Percentiles rank a stretch among this genome's conserved stretches.
phyloP scores from a whole-genome alignment of 2,113 vertebrate genomes.

The Pseudopodoces humilis region DNA sequence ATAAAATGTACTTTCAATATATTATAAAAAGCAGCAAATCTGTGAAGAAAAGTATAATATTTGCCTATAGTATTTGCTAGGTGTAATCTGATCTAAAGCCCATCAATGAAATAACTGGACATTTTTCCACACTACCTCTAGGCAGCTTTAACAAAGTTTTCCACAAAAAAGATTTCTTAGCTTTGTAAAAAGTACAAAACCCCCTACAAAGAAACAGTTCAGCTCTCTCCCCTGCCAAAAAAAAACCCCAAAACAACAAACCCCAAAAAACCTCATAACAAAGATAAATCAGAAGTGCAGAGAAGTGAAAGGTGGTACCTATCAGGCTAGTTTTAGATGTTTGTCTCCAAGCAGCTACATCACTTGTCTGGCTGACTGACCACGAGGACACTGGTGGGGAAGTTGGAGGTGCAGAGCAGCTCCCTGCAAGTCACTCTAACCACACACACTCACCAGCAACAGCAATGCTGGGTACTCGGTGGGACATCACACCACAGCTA shows the following conservation, averaged over 20 bases:
- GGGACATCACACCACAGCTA: background rate
- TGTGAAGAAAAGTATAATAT: background rate
- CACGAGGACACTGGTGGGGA: background rate
- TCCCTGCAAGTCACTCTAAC: background rate
- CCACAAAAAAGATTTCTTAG: background rate
- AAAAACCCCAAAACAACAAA: too few relatives aligned
- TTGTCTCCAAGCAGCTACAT: background rate
- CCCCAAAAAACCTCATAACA: background rate
- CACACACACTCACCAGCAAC: background rate
- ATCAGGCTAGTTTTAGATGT: background rate
- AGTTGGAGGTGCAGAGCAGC: background rate
- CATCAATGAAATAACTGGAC: background rate
- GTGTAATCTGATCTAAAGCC: background rate
- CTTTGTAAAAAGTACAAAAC: background rate
- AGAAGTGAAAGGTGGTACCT: background rate
- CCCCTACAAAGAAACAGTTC: rapidly evolving
- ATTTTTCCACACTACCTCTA: background rate
- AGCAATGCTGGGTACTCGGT: background rate
- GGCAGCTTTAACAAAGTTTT: background rate
- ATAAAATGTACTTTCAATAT: background rate
- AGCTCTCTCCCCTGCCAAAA: too few relatives aligned
- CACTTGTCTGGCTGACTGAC: background rate
- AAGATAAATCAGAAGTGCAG: background rate
- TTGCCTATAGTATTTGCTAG: background rate
- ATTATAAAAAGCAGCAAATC: background rate